Evolutionary conservation across 1,140 invertebrate genomes (phyloP).

Genomic region (Trichonephila inaurata): DNA sequence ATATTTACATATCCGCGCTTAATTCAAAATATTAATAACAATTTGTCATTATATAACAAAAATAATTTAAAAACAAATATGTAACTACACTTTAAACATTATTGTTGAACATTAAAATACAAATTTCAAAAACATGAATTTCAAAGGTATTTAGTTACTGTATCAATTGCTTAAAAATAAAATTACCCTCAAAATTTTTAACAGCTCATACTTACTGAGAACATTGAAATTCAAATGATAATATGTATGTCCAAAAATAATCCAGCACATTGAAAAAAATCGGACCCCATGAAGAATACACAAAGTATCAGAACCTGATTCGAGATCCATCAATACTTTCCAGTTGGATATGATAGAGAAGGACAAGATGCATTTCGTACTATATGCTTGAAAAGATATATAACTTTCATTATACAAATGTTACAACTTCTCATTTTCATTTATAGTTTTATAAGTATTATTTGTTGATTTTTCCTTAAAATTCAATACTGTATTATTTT

Average conservation of each 20-base stretch:
- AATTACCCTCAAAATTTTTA: no score
- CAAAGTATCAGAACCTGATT: conserved; percentile 49
- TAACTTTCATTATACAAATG: neutral
- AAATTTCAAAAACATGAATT: no score
- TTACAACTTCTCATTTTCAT: neutral
- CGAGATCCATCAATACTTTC: conserved; percentile 49
- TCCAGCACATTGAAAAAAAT: conserved; percentile 81
- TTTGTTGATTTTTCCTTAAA: neutral
- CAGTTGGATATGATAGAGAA: conserved; percentile 53
- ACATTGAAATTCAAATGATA: conserved; percentile 76
- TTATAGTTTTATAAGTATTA: neutral
- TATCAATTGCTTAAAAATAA: no score
- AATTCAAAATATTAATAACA: no score
- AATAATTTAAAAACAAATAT: no score
- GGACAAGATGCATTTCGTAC: conserved; percentile 1
- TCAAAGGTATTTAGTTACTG: no score
- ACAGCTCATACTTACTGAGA: conserved; percentile 47
- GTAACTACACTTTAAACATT: no score
- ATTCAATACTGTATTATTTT: no score
- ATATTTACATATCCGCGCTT: no score
- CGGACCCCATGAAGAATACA: conserved; percentile 77
- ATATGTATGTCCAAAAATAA: conserved; percentile 81
- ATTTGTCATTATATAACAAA: no score
- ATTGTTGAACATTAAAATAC: no score
- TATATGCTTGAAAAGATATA: neutral